Conservation (phyloP, 2,888 invertebrate species). For the Erpobdella octoculata region DNA sequence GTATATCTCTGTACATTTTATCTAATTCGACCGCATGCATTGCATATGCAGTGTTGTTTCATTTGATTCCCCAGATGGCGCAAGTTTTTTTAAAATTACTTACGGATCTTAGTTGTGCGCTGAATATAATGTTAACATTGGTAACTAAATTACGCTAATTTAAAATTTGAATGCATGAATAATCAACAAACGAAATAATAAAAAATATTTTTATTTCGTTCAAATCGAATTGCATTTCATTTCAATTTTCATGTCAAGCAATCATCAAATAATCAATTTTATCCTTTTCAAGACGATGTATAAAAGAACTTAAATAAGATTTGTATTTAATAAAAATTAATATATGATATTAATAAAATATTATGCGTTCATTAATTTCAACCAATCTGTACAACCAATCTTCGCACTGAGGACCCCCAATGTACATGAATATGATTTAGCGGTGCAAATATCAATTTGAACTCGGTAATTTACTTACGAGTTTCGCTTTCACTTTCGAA, state of each 20-base stretch:
- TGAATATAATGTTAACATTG: neutral
- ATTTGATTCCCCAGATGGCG: neutral
- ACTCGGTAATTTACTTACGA: conserved; percentile 6
- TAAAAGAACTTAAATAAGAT: no score
- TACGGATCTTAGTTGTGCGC: neutral
- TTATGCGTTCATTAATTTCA: no score
- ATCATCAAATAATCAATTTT: neutral
- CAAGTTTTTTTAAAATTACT: neutral
- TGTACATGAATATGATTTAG: neutral
- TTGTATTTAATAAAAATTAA: no score
- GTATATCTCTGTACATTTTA: neutral
- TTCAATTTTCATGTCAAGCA: no score
- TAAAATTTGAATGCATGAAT: neutral
- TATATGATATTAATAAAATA: no score
- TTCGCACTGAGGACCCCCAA: no score
- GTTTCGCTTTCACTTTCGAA: conserved; percentile 8
- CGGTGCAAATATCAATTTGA: neutral
- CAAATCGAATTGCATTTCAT: neutral
- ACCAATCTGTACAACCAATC: no score
- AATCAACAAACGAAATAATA: neutral
- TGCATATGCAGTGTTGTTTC: neutral
- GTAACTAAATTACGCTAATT: neutral
- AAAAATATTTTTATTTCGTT: neutral
- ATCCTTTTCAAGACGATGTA: neutral
- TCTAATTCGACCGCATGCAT: neutral